These are phyloP conservation scores for Enteromius thamalakanensis DNA, from an alignment of 2,797 vertebrate species.

Conservation along the genomic window DNA sequence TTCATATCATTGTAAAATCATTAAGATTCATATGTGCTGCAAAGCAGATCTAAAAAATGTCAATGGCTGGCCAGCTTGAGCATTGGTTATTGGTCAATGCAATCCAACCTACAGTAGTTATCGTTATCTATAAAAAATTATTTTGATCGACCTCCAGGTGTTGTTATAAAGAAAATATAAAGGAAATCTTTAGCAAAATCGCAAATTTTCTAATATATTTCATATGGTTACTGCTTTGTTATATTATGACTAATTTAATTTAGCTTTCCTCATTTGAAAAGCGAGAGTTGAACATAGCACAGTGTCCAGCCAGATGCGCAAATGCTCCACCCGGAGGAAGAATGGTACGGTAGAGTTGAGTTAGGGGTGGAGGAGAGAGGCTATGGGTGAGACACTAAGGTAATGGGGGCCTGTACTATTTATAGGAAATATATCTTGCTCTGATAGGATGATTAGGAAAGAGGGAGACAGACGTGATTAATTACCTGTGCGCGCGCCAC, in stretches of 20 bases:
- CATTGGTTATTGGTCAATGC: not conserved
- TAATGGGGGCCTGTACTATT: no score
- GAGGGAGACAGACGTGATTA: no score
- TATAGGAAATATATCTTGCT: no score
- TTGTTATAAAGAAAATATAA: not conserved
- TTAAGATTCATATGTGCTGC: not conserved
- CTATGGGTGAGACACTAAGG: no score
- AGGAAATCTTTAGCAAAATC: not conserved
- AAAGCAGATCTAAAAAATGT: not conserved
- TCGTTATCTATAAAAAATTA: not conserved
- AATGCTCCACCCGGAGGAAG: no score
- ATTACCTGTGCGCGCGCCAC: no score
- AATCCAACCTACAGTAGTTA: not conserved
- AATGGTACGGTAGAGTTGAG: no score
- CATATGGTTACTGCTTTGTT: not conserved
- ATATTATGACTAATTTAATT: not conserved
- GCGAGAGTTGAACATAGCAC: no score
- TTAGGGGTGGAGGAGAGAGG: no score
- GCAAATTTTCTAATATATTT: not conserved
- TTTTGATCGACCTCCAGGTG: not conserved
- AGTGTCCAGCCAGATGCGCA: no score
- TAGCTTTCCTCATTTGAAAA: not conserved
- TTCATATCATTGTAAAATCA: not conserved
- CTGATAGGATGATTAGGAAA: no score
- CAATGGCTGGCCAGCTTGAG: not conserved